Percentiles rank a stretch among this genome's conserved stretches.
These are phyloP conservation scores for Tetramorium bicarinatum DNA, from an alignment of 2,888 invertebrate species.

Conservation along the genomic window DNA sequence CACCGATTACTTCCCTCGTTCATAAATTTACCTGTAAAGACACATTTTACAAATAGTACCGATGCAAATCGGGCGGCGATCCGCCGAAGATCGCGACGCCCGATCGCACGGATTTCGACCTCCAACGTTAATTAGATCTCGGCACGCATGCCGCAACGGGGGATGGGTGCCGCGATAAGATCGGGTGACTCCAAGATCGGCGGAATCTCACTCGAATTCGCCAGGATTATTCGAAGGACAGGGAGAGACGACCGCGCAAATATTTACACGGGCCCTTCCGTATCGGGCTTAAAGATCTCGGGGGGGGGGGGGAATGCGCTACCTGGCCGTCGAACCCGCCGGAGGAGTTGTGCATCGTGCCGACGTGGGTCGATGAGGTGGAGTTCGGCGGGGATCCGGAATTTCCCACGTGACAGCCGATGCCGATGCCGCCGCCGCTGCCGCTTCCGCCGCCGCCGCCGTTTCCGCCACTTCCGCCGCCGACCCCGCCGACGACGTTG, in stretches of 20 bases:
- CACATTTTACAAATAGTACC: background rate
- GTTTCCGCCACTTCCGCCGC: conserved; percentile 25
- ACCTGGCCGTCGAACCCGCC: conserved; percentile 81
- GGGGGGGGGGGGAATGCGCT: conserved; percentile 24
- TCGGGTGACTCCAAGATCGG: background rate
- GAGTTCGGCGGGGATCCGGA: conserved; percentile 79
- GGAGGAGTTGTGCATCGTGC: conserved; percentile 76
- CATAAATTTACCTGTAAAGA: background rate
- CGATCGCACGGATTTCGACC: background rate
- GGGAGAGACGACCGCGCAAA: background rate
- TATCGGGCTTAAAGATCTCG: conserved; percentile 25
- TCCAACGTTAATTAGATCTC: background rate
- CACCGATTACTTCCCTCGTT: background rate
- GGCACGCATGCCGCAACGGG: background rate
- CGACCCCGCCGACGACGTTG: conserved; percentile 73
- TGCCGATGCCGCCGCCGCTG: conserved; percentile 43
- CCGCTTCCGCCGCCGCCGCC: conserved; percentile 32
- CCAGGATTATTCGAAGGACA: background rate
- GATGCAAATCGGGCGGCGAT: background rate
- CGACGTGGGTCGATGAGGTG: conserved; percentile 76
- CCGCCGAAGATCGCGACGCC: background rate
- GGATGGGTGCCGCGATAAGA: background rate
- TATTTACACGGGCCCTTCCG: background rate
- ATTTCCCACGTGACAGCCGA: conserved; percentile 74
- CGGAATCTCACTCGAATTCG: background rate